phyloP scores from a whole-genome alignment of 1,140 invertebrate genomes.

The Melitaea cinxia region DNA sequence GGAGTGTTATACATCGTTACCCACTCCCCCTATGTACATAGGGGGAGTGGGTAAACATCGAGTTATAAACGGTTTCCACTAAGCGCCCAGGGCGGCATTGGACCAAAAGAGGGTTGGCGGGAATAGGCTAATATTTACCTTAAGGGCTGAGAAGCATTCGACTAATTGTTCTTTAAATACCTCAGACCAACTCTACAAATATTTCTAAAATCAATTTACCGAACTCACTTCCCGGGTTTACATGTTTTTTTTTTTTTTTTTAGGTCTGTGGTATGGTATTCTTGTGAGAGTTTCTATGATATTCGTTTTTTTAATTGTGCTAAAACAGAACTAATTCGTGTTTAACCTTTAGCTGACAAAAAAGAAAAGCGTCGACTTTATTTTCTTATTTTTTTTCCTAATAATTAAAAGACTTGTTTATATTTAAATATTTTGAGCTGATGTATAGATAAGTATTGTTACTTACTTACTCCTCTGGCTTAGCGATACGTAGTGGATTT shows the following conservation, averaged over 20 bases:
- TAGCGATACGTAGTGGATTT: too few species aligned
- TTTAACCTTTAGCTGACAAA: too few species aligned
- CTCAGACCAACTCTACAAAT: constrained; percentile 68
- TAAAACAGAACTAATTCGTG: too few species aligned
- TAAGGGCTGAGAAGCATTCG: constrained; percentile 73
- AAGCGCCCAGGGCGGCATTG: constrained; percentile 68
- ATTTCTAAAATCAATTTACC: constrained; percentile 74
- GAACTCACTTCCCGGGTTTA: constrained; percentile 55
- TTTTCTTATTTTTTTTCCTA: too few species aligned
- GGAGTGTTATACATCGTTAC: constrained; percentile 52
- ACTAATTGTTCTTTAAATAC: constrained; percentile 81
- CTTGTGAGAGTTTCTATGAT: constrained; percentile 4
- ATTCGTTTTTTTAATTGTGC: constrained; percentile 7
- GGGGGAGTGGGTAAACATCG: constrained; percentile 70
- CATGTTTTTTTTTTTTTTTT: constrained; percentile 38
- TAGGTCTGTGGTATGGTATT: constrained; percentile 16
- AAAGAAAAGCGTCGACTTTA: too few species aligned
- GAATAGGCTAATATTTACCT: constrained; percentile 77
- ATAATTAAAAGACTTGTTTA: too few species aligned
- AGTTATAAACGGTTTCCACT: constrained; percentile 66
- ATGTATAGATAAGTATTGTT: too few species aligned
- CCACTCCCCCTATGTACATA: too few species aligned
- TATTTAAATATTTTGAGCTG: too few species aligned
- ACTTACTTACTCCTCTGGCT: too few species aligned
- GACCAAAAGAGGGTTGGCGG: constrained; percentile 74